phyloP scores from a whole-genome alignment of 1,140 invertebrate species.

The Limonius californicus region DNA sequence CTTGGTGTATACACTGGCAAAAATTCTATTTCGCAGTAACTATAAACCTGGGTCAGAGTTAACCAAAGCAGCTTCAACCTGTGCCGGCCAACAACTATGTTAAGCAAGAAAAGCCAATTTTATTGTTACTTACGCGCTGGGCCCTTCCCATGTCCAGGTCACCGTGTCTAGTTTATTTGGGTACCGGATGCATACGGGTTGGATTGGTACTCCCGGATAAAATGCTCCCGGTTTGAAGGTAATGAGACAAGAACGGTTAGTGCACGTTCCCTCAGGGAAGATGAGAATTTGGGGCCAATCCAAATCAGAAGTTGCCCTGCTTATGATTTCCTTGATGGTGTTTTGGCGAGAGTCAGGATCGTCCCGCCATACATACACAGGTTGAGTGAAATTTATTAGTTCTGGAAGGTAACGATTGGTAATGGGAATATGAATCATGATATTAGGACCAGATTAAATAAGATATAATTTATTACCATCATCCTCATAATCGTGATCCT shows the following conservation, averaged over 20 bases:
- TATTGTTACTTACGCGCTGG: conserved; percentile 76
- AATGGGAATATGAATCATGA: too few species aligned
- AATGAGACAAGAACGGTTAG: conserved; percentile 88
- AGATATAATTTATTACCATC: too few species aligned
- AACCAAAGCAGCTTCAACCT: conserved; percentile 85
- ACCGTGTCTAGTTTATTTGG: conserved; percentile 89
- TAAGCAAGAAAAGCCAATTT: background rate
- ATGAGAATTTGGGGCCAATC: conserved; percentile 93
- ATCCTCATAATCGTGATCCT: too few species aligned
- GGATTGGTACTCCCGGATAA: conserved; percentile 90
- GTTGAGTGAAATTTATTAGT: conserved; percentile 89
- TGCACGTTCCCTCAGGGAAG: conserved; percentile 95
- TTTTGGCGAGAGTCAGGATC: conserved; percentile 88
- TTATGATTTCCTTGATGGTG: conserved; percentile 87
- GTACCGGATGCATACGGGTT: conserved; percentile 89
- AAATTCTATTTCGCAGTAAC: conserved; percentile 90
- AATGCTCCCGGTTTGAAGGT: conserved; percentile 94
- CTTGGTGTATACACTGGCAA: conserved; percentile 87
- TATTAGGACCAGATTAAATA: too few species aligned
- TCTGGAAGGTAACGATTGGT: too few species aligned
- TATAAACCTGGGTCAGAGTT: conserved; percentile 87
- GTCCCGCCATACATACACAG: conserved; percentile 89
- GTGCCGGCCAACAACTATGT: conserved; percentile 34
- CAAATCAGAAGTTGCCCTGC: conserved; percentile 74
- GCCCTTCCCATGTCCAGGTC: conserved; percentile 97